A percentile compares a stretch with the other conserved stretches of the same genome.
Evolutionary conservation across 2,113 vertebrate genomes (phyloP).

Genomic region (Rostratula benghalensis): DNA sequence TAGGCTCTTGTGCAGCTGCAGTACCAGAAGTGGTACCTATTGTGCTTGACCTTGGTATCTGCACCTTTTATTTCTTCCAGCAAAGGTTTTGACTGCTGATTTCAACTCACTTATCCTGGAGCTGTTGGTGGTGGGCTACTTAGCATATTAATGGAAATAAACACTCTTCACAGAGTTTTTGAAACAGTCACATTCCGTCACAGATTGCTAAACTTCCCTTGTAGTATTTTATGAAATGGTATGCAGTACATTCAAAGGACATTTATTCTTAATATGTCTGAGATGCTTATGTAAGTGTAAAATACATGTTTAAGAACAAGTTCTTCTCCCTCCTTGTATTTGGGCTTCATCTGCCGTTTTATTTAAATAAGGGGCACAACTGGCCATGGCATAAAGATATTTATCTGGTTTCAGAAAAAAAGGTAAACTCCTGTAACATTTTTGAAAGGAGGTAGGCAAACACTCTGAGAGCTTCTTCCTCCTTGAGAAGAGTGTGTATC

Average conservation of each 20-base stretch:
- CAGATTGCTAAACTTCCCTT: background rate
- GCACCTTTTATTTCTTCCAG: background rate
- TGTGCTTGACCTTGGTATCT: background rate
- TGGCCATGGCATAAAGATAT: background rate
- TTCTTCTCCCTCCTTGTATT: background rate
- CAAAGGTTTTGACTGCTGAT: background rate
- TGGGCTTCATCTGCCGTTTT: background rate
- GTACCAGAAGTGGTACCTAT: background rate
- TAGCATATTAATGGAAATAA: background rate
- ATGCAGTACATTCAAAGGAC: background rate
- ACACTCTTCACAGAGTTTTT: background rate
- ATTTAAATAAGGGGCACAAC: background rate
- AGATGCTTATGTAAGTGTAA: background rate
- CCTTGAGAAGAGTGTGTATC: background rate
- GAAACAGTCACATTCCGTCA: background rate
- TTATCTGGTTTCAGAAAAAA: background rate
- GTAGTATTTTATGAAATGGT: background rate
- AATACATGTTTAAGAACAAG: background rate
- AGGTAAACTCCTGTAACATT: background rate
- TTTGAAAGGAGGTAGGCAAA: background rate
- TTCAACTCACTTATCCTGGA: background rate
- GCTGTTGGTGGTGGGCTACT: background rate
- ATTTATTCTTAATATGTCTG: background rate
- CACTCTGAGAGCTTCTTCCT: background rate
- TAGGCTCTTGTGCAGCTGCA: background rate